These are phyloP conservation scores for Emydura subglobosa DNA, from an alignment of 2,113 vertebrate genomes.

Conservation along the genomic window DNA sequence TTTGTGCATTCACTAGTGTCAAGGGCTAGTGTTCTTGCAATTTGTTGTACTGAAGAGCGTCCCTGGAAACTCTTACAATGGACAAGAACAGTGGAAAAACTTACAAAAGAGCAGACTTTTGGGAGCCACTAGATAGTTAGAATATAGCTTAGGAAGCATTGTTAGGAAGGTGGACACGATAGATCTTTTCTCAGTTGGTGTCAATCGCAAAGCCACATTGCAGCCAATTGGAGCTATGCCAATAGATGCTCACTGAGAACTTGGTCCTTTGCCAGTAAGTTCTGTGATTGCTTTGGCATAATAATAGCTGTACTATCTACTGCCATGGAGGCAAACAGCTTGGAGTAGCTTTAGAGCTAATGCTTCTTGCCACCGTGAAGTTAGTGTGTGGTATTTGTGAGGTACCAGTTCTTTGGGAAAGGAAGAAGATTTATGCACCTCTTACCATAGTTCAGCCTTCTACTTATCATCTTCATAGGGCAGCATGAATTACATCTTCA, in stretches of 20 bases:
- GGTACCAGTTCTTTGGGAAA: neutral
- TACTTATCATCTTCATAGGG: neutral
- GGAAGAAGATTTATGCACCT: neutral
- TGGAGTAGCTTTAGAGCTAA: neutral
- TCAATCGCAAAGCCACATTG: neutral
- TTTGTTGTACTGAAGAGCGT: neutral
- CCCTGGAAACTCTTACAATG: neutral
- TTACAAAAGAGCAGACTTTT: neutral
- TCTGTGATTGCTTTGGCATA: neutral
- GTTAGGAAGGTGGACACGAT: fast-evolving
- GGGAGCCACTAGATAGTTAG: neutral
- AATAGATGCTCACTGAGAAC: neutral
- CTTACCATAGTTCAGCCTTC: neutral
- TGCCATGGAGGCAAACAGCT: neutral
- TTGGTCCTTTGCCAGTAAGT: neutral
- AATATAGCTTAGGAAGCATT: neutral
- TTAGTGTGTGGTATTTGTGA: neutral
- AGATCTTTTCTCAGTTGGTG: neutral
- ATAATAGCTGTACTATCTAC: neutral
- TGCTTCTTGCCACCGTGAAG: neutral
- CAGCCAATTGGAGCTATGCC: neutral
- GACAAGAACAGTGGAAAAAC: neutral
- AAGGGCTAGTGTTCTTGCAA: neutral
- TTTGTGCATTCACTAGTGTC: neutral
- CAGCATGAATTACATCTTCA: neutral